Base-by-base conservation (phyloP, 2,888 invertebrate species). In the Zaprionus obscuricornis region DNA sequence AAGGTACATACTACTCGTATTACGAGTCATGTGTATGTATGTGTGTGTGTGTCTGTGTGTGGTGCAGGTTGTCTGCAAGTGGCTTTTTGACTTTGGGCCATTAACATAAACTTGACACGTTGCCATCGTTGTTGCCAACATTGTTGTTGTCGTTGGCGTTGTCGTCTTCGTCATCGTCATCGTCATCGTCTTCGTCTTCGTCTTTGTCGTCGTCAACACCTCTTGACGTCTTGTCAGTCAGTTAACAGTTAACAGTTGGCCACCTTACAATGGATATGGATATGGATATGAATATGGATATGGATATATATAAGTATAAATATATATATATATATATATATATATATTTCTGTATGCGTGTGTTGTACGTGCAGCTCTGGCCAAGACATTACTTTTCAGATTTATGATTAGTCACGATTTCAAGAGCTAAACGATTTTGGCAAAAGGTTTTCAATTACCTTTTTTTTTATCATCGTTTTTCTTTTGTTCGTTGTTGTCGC, bases 341-440 rank as follows among this genome's bases (percentile, higher is more conserved):
- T n/a, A n/a, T n/a, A n/a, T n/a, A n/a, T n/a, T n/a, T n/a, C n/a
- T n/a, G n/a, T n/a, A n/a, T n/a, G n/a, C n/a, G n/a, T n/a, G n/a
- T n/a, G n/a, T n/a, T n/a, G n/a, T 29, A 29, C 40, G 27, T 18
- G 17, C 42, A 27, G n/a, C 36, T n/a, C 36, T 45, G 37, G 43
- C 46, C 29, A 52, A 52, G 47, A 54, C 55, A 58, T 59, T 47
- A 57, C 51, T 31, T 58, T 47, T n/a, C 13, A 37, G 86, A 86
- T 86, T 85, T 82, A 74, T 82, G 82, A 82, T 82, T 74, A 86
- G 82, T 82, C 82, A 82, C 82, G 82, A 70, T 58, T 66, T 65
- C 37, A 20, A 55, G 57, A 43, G 68, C 40, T 65, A 51, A 52
- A 45, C 43, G 13, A 11, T 43, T 13, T 24, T 34, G 50, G 24